These are phyloP conservation scores for Hypselothyrea guttata DNA, from an alignment of 2,888 invertebrate genomes.

Conservation along the genomic window DNA sequence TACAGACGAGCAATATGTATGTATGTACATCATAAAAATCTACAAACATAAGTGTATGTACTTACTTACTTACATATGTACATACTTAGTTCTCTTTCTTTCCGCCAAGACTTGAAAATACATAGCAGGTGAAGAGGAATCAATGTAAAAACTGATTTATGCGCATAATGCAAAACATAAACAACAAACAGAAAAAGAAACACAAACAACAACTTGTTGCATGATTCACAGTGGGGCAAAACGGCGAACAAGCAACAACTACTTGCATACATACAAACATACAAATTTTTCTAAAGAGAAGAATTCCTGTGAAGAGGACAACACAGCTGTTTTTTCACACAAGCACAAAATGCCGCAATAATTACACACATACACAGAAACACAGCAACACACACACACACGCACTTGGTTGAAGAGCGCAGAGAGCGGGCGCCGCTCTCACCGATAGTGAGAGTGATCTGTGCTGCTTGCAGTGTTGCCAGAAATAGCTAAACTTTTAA, in stretches of 20 bases:
- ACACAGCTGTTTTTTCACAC: constrained; percentile 41
- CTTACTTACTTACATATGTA: constrained; percentile 1
- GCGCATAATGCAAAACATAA: constrained; percentile 50
- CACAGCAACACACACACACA: constrained; percentile 14
- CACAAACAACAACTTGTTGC: constrained; percentile 54
- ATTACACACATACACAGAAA: constrained; percentile 32
- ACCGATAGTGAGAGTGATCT: constrained; percentile 68
- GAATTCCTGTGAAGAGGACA: constrained; percentile 41
- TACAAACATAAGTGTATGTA: constrained; percentile 12
- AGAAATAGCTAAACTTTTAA: too few species aligned
- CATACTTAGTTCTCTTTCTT: constrained; percentile 44
- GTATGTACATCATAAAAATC: constrained; percentile 7
- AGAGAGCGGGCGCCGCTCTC: constrained; percentile 15
- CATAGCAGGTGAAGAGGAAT: constrained; percentile 35
- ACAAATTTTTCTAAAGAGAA: constrained; percentile 35
- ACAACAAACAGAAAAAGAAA: constrained; percentile 33
- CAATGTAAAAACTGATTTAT: constrained; percentile 54
- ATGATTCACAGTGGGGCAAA: constrained; percentile 51
- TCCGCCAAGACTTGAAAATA: constrained; percentile 53
- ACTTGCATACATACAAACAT: constrained; percentile 24
- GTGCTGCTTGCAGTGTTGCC: too few species aligned
- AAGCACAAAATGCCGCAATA: constrained; percentile 50
- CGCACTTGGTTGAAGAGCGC: background rate
- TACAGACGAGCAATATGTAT: constrained; percentile 27
- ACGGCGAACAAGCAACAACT: constrained; percentile 15